Percentiles rank a stretch among this genome's conserved stretches.
Conservation (phyloP, 2,888 invertebrate genomes). For the Rapana venosa region DNA sequence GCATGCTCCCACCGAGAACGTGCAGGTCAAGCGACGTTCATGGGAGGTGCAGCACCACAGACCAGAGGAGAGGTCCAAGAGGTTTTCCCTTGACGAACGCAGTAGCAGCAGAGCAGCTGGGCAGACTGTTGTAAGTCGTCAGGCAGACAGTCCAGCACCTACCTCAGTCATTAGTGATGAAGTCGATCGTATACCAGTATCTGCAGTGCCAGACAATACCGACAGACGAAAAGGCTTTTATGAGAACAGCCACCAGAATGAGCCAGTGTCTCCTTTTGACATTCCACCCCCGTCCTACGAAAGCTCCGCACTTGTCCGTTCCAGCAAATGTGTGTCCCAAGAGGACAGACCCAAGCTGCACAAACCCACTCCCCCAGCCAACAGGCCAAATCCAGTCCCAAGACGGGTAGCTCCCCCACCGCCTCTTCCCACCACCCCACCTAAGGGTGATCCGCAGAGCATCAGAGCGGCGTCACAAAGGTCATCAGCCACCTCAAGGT, state of each 20-base stretch:
- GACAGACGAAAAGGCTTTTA: background rate
- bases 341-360: slow-evolving; percentile 23
- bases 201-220: background rate
- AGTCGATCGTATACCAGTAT: background rate
- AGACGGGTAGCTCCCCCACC: slow-evolving; percentile 55
- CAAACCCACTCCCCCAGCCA: slow-evolving; percentile 25
- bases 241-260: background rate
- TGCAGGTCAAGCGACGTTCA: slow-evolving; percentile 54
- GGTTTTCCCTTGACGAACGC: slow-evolving; percentile 52
- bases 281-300: slow-evolving; percentile 41
- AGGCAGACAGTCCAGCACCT: background rate
- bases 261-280: background rate
- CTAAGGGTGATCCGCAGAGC: slow-evolving; percentile 17
- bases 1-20: slow-evolving; percentile 54
- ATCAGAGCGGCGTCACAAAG: background rate
- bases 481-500: background rate
- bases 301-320: slow-evolving; percentile 18
- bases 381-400: slow-evolving; percentile 51
- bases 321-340: slow-evolving; percentile 11
- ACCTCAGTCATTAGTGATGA: background rate
- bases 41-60: slow-evolving; percentile 47
- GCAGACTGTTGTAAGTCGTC: slow-evolving; percentile 14
- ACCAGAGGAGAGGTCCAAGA: slow-evolving; percentile 47
- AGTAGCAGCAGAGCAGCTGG: background rate
- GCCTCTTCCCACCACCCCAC: slow-evolving; percentile 45